Percentiles rank a stretch among this genome's conserved stretches.
Conservation (phyloP, 2,888 invertebrate species). For the Anthrax anthrax region DNA sequence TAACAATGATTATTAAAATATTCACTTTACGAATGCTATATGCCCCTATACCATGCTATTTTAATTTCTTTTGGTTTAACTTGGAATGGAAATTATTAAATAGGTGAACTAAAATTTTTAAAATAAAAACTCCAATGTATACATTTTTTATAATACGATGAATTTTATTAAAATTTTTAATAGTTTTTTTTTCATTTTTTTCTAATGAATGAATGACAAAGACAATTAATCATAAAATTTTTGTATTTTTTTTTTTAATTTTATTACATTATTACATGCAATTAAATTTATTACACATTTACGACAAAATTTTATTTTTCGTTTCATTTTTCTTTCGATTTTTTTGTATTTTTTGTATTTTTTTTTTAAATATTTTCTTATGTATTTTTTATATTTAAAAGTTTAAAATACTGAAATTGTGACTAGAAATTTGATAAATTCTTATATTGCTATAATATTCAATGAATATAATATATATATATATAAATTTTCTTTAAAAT, state of each 20-base stretch:
- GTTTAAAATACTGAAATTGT: not conserved
- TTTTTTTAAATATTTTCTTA: not conserved
- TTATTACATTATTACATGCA: constrained; percentile 2
- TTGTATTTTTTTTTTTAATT: not conserved
- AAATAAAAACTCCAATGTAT: too few species aligned
- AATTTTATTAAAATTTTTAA: not conserved
- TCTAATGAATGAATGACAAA: not conserved
- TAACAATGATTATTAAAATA: too few species aligned
- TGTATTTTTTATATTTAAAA: not conserved
- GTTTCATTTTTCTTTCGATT: not conserved
- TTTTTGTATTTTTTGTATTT: not conserved
- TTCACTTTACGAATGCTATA: too few species aligned
- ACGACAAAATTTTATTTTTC: not conserved
- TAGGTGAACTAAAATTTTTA: too few species aligned
- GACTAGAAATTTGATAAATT: not conserved
- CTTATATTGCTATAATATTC: not conserved
- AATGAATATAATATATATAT: too few species aligned
- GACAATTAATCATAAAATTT: not conserved
- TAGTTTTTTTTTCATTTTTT: not conserved
- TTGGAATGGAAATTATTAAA: too few species aligned
- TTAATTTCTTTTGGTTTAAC: too few species aligned
- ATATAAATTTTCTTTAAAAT: too few species aligned
- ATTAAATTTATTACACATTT: not conserved
- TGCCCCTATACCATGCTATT: too few species aligned
- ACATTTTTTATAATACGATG: not conserved